Evolutionary conservation across 2,113 vertebrate species (phyloP), one percentile per base, ranked within the genome.

Genomic region (Myotis brandtii): DNA sequence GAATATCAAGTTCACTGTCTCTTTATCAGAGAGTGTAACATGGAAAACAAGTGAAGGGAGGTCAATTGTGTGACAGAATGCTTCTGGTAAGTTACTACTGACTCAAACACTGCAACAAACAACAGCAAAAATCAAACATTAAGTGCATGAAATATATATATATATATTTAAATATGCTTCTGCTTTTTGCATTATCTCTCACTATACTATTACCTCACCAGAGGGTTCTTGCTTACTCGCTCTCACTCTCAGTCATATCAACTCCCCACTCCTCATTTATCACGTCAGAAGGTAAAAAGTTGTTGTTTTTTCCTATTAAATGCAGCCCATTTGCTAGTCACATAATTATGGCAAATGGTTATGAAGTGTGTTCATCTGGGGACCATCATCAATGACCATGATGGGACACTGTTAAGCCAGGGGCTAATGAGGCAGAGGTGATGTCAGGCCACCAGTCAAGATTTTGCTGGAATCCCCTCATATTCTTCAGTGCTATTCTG

Each of bases 261-360:
- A 14, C 32, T 37, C 37, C 3, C 4, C 27, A 12, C 30, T 32
- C 27, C 9, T 67, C 14, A 89, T 37, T 48, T 17, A 64, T 73
- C 69, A 88, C 17, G 91, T 98, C 66, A 94, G 94, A 98, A 98
- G 92, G 94, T 93, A 98, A 94, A 96, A 97, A 97, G 97, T 93
- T 93, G 79, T 66, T 32, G 27, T 95, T 95, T 89, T 94, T 96
- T 93, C 90, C 95, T 96, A 46, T 93, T 96, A 93, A 93, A 90
- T 93, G 86, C 34, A 92, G 83, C 67, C 86, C 43, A 97, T 97
- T 97, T 97, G 92, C 86, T 76, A 94, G 95, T 97, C 95, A 94
- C 96, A 96, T 98, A 96, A 96, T 97, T 97, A 97, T 76, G 93
- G 97, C 97, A 94, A 96, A 89, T 67, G 85, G 86, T 98, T 96